Evolutionary conservation across 1,140 invertebrate genomes (phyloP).

Genomic region (Drosophila ironensis): DNA sequence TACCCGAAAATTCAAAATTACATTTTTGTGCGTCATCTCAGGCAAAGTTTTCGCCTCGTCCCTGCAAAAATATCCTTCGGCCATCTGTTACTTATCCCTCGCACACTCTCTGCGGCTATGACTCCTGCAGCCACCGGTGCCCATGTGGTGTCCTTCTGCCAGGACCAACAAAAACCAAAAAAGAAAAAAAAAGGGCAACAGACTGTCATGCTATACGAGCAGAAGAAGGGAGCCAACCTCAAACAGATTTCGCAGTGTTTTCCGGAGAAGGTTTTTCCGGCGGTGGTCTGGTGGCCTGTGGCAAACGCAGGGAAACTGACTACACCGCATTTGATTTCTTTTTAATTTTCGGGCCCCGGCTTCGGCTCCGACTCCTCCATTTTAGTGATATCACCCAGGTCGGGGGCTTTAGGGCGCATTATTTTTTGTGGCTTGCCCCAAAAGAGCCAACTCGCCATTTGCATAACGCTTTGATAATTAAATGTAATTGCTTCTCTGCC

Average conservation of each 20-base stretch:
- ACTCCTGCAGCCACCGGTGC: constrained; percentile 3
- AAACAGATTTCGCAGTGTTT: constrained; percentile 12
- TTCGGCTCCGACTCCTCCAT: neutral
- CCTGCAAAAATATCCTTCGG: neutral
- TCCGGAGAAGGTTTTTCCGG: neutral
- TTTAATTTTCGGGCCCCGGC: constrained; percentile 11
- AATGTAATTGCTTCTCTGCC: constrained; percentile 57
- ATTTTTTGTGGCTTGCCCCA: no score
- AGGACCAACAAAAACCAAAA: neutral
- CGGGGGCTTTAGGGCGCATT: no score
- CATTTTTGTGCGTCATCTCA: neutral
- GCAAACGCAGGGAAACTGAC: constrained; percentile 3
- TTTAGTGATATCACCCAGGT: neutral
- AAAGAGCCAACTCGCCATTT: constrained; percentile 6
- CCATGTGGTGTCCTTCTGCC: constrained; percentile 14
- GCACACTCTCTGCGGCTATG: constrained; percentile 8
- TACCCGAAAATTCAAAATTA: neutral
- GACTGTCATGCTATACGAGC: constrained; percentile 31
- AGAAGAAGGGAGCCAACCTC: constrained; percentile 7
- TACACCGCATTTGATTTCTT: constrained; percentile 32
- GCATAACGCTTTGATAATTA: constrained; percentile 62
- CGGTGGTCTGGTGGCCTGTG: neutral
- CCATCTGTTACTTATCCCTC: constrained; percentile 13
- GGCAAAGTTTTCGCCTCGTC: neutral
- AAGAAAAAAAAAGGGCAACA: constrained; percentile 10